These are phyloP conservation scores for Pongo pygmaeus DNA, from an alignment of 2,113 vertebrate species.

Conservation along the genomic window DNA sequence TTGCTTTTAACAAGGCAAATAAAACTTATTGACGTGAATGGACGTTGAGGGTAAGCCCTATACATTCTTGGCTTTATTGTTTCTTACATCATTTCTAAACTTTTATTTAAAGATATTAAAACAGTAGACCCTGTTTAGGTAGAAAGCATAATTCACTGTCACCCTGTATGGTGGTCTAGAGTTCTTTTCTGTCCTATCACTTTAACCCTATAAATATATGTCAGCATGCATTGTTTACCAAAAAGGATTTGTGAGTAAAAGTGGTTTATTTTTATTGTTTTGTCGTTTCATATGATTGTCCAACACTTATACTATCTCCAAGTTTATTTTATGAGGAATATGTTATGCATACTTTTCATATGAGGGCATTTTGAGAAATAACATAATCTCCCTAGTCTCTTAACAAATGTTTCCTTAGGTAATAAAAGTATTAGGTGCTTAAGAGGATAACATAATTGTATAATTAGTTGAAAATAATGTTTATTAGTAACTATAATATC, in stretches of 20 bases:
- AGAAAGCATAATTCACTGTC: neutral
- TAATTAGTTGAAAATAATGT: slow-evolving; percentile 66
- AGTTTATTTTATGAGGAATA: neutral
- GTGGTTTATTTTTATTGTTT: neutral
- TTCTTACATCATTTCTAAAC: neutral
- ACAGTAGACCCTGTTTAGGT: neutral
- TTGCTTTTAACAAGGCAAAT: neutral
- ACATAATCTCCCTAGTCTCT: neutral
- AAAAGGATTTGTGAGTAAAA: neutral
- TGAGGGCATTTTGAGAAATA: neutral
- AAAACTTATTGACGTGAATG: neutral
- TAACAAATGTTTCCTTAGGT: neutral
- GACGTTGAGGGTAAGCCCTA: neutral
- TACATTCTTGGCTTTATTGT: neutral
- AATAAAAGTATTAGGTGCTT: neutral
- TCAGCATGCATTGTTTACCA: neutral
- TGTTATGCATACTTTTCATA: neutral
- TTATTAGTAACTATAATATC: slow-evolving; percentile 33
- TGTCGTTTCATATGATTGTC: neutral
- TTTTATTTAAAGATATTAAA: neutral
- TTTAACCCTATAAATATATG: neutral
- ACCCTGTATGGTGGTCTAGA: fast-evolving
- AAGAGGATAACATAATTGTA: neutral
- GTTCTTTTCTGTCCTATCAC: neutral
- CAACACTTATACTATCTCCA: neutral